Conservation (phyloP, 2,888 invertebrate species). For the Cyaniris semiargus region DNA sequence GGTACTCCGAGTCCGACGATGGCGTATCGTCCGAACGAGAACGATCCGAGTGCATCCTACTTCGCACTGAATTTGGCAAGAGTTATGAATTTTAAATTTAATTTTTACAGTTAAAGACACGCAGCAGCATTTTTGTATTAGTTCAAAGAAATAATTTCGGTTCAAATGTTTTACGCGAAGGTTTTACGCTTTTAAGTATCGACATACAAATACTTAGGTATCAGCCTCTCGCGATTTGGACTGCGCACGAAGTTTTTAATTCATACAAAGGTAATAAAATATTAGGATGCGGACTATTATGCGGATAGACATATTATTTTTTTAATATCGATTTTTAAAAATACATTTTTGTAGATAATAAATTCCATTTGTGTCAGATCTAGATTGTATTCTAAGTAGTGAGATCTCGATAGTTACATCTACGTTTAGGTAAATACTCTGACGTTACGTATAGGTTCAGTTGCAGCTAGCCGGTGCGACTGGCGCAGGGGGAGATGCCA, state of each 20-base stretch:
- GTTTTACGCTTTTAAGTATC: conserved; percentile 18
- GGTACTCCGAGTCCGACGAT: conserved; percentile 62
- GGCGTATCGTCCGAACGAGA: conserved; percentile 41
- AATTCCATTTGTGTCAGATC: conserved; percentile 37
- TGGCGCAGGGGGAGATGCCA: conserved; percentile 28
- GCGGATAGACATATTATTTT: background rate
- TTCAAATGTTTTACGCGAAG: background rate
- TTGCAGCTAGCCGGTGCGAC: conserved; percentile 22
- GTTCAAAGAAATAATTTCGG: background rate
- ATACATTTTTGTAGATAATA: background rate
- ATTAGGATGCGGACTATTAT: background rate
- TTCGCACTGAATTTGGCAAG: conserved; percentile 32
- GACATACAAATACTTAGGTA: background rate
- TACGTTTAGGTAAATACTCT: conserved; percentile 13
- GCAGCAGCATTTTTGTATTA: background rate
- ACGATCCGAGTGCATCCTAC: conserved; percentile 25
- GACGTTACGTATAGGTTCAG: conserved; percentile 20
- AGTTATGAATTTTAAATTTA: conserved; percentile 3
- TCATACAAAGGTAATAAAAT: background rate
- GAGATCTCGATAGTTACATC: conserved; percentile 35
- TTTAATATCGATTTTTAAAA: background rate
- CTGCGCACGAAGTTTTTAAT: background rate
- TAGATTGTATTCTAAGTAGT: conserved; percentile 35
- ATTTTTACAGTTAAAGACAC: background rate
- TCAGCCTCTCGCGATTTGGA: conserved; percentile 25